These are phyloP conservation scores for Meriones unguiculatus DNA, from an alignment of 2,113 vertebrate genomes.

Conservation along the genomic window DNA sequence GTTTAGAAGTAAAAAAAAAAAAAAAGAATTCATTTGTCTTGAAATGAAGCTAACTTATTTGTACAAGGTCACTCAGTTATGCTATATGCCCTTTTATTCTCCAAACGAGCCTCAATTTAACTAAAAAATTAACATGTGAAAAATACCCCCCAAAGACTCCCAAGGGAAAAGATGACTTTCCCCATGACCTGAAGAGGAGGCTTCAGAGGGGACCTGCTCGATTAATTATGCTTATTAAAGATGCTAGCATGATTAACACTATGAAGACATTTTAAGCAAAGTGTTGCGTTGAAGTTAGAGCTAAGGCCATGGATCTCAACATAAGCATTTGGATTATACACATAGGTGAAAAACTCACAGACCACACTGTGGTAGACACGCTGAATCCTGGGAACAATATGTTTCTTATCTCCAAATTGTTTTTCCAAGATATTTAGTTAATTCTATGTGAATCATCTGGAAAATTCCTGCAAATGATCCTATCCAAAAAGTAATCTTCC, in stretches of 20 bases:
- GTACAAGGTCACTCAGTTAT: neutral
- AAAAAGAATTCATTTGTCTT: neutral
- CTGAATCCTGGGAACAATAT: neutral
- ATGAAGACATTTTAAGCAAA: constrained; percentile 11
- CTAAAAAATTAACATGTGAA: neutral
- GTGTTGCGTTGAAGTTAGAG: constrained; percentile 41
- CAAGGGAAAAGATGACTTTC: neutral
- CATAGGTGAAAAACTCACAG: constrained; percentile 50
- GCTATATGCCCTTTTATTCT: neutral
- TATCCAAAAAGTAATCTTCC: constrained; percentile 13
- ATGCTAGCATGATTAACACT: neutral
- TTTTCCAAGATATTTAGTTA: constrained; percentile 64
- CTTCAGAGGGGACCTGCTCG: neutral
- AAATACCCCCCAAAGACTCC: neutral
- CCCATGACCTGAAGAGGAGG: neutral
- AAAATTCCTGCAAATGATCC: constrained; percentile 57
- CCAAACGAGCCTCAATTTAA: neutral
- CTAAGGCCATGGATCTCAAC: constrained; percentile 45
- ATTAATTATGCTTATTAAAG: constrained; percentile 14
- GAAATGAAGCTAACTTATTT: constrained; percentile 26
- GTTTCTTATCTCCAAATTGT: constrained; percentile 41
- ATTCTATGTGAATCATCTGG: constrained; percentile 25
- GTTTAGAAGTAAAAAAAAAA: neutral
- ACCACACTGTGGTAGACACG: neutral
- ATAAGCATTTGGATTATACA: neutral